Base-by-base conservation (phyloP, 2,888 invertebrate species). In the Tubulanus polymorphus region DNA sequence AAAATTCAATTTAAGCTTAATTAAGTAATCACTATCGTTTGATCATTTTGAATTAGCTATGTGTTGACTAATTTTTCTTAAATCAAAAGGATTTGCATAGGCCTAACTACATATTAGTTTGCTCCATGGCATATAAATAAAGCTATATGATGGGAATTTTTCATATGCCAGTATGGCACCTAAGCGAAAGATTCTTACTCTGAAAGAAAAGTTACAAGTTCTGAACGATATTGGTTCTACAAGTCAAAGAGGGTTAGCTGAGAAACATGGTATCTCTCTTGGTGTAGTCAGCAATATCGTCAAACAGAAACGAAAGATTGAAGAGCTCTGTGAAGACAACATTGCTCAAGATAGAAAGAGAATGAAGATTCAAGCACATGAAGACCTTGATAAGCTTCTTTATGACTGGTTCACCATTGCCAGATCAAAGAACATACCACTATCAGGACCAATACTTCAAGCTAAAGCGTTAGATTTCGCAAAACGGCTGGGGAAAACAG, bases 381-480 rank as follows among this genome's bases (percentile, higher is more conserved):
- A 32, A 45, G 29, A 50, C 5, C 1, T 47, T 3, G 50, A 59
- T 28, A 10, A 8, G 2, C 45, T 49, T 23, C 3, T 51, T 1
- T 15, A 50, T 1, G 27, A 49, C 30, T 59, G 53, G 59, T 57
- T 55, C 45, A 15, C 26, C 47, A 37, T 37, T 20, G 32, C 48
- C 18, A 30, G 48, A 20, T 46, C 47, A 12, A 46, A 54, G 32
- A 50, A 54, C 37, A 37, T 47, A 25, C 47, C 57, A 12, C 37
- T 62, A 15, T 56, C 46, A 10, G 55, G 59, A 12, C 54, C 54
- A 27, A 50, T 61, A 23, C 27, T 62, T n/a, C 26, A 54, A 30
- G 51, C 37, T n/a, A 61, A 64, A 49, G 60, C 55, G 0, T 27
- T 48, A 29, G n/a, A 51, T 2, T 54, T 62, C 23, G 51, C 62